Conservation (phyloP, 1,140 invertebrate species). For the Maniola jurtina region DNA sequence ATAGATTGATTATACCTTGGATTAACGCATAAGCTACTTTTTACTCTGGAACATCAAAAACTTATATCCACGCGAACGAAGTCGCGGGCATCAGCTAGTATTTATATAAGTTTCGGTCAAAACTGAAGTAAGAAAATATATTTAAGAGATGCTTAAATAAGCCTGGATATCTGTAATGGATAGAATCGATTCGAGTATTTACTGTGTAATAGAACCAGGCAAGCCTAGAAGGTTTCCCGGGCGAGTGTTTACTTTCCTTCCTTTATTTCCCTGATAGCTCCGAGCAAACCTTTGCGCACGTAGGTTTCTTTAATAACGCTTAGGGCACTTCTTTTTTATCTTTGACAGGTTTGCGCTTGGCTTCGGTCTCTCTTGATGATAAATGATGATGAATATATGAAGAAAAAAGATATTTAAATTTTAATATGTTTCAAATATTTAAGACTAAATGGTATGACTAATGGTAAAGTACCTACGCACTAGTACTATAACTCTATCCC, state of each 20-base stretch:
- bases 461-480: too few relatives aligned
- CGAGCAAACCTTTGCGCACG: slow-evolving; percentile 1
- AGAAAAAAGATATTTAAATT: neutral
- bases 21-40: too few relatives aligned
- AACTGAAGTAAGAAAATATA: too few relatives aligned
- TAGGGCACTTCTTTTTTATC: neutral
- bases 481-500: too few relatives aligned
- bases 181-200: neutral
- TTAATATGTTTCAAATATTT: neutral
- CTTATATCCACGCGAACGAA: too few relatives aligned
- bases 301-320: slow-evolving; percentile 2
- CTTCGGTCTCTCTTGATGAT: slow-evolving; percentile 6
- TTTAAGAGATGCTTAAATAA: neutral
- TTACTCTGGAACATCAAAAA: too few relatives aligned
- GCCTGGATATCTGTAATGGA: neutral
- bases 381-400: neutral
- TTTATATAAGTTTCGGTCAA: too few relatives aligned
- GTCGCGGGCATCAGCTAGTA: too few relatives aligned
- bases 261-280: neutral
- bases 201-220: neutral
- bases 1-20: too few relatives aligned
- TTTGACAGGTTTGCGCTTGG: neutral
- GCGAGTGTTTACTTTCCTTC: neutral
- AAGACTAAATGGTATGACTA: too few relatives aligned
- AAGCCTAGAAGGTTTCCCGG: neutral